Evolutionary conservation across 2,113 vertebrate genomes (phyloP).

Genomic region (Elachura formosa): DNA sequence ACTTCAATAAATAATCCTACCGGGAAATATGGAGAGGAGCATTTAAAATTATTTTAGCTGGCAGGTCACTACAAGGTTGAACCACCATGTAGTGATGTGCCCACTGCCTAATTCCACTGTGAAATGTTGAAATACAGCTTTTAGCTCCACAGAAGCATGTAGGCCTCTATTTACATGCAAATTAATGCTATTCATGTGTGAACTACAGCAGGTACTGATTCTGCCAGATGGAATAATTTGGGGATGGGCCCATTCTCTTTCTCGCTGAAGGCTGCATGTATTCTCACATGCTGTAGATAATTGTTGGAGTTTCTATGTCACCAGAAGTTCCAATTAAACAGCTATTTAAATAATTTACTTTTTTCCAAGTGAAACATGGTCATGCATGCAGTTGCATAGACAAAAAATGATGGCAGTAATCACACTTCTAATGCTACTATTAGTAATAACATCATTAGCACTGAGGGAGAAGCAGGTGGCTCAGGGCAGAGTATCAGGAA

Average conservation of each 20-base stretch:
- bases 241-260: conserved; percentile 70
- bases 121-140: conserved; percentile 76
- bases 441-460: background rate
- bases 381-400: background rate
- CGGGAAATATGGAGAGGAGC: conserved; percentile 67
- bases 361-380: background rate
- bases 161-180: conserved; percentile 81
- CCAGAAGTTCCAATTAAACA: conserved; percentile 57
- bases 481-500: background rate
- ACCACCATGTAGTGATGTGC: conserved; percentile 64
- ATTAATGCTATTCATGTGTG: conserved; percentile 77
- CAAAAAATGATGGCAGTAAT: background rate
- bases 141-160: conserved; percentile 74
- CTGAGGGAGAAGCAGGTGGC: background rate
- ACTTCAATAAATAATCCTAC: conserved; percentile 70
- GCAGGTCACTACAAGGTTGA: conserved; percentile 65
- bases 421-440: background rate
- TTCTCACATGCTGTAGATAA: conserved; percentile 24
- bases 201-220: conserved; percentile 74
- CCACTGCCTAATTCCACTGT: conserved; percentile 74
- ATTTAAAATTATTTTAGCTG: conserved; percentile 75
- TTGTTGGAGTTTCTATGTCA: conserved; percentile 49
- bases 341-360: conserved; percentile 61
- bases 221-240: conserved; percentile 78
- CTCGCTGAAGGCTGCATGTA: conserved; percentile 63